phyloP scores from a whole-genome alignment of 2,797 vertebrate genomes.

The Huso huso region DNA sequence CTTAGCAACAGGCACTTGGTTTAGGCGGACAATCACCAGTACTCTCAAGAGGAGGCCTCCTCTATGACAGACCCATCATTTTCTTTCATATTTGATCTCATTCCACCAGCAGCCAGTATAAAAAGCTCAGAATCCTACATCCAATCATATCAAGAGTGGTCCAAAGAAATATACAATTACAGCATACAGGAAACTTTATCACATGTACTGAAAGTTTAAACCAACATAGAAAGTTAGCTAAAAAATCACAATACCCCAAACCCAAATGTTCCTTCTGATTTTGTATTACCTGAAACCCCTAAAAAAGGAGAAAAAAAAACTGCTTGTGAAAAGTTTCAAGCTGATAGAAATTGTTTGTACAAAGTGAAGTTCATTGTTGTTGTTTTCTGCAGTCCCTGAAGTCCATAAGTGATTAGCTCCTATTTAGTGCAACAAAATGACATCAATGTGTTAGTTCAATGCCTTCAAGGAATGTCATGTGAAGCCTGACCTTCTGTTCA shows the following conservation, averaged over 20 bases:
- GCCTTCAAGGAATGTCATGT: constrained; percentile 34
- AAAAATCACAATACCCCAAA: too few species aligned
- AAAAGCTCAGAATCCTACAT: too few species aligned
- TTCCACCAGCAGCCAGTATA: constrained; percentile 37
- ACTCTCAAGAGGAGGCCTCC: constrained; percentile 42
- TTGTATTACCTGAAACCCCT: too few species aligned
- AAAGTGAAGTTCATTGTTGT: neutral
- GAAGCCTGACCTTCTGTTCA: constrained; percentile 2
- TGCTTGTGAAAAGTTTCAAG: too few species aligned
- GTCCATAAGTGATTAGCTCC: constrained; percentile 41
- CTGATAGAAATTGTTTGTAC: too few species aligned
- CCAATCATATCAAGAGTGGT: too few species aligned
- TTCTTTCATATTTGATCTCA: constrained; percentile 28
- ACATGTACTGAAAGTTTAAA: too few species aligned
- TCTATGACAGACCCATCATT: constrained; percentile 37
- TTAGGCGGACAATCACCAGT: constrained; percentile 40
- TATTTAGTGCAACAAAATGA: constrained; percentile 68
- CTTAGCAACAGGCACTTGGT: constrained; percentile 63
- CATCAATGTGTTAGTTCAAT: constrained; percentile 46
- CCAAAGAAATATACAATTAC: too few species aligned
- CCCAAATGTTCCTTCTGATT: too few species aligned
- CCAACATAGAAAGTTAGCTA: too few species aligned
- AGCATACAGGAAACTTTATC: too few species aligned
- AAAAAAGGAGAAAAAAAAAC: too few species aligned
- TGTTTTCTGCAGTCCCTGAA: constrained; percentile 45